Evolutionary conservation across 2,888 invertebrate genomes (phyloP), one percentile per base, ranked within the genome.

Genomic region (Stenichneumon culpator): DNA sequence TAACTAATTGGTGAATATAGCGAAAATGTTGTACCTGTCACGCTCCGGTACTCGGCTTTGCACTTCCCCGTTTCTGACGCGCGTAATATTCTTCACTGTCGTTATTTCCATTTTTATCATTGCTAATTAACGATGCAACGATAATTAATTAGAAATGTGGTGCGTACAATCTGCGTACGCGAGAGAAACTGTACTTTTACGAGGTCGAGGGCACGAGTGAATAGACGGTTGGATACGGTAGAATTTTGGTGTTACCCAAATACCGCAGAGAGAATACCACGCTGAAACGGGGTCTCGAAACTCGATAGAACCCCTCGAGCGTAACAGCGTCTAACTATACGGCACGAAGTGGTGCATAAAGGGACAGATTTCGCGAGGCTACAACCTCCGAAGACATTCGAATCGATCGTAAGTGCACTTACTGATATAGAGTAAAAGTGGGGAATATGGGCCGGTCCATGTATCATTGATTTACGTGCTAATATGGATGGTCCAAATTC

Each of bases 361-460:
- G 70, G 67, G 52, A 16, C 73, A 32, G 67, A 70, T 67, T 72
- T 72, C 54, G 44, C 14, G 83, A 19, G 19, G 32, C 47, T 44
- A 39, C 57, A 22, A 73, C 72, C 57, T 11, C 65, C 19, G 72
- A 39, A 68, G 73, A 73, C 60, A 32, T 28, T 80, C 57, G 77
- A 80, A 78, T 78, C 84, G 77, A 80, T 84, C 84, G 80, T 73
- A 69, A 84, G 80, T 84, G 84, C 84, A 84, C 84, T 84, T 78
- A 81, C 80, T 52, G 60, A 63, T 72, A 44, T 44, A 65, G 63
- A n/a, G 44, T 60, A 11, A 39, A 39, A 39, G 39, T 11, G 11
- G 39, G 39, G 39, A 39, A 39, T 39, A 39, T 11, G 39, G 39
- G 11, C 0, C 11, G 11, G 39, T 39, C 39, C 39, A 11, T 39